Percentiles rank a stretch among this genome's conserved stretches.
Evolutionary conservation across 1,140 invertebrate genomes (phyloP).

Genomic region (Dolichoris vasculosae): DNA sequence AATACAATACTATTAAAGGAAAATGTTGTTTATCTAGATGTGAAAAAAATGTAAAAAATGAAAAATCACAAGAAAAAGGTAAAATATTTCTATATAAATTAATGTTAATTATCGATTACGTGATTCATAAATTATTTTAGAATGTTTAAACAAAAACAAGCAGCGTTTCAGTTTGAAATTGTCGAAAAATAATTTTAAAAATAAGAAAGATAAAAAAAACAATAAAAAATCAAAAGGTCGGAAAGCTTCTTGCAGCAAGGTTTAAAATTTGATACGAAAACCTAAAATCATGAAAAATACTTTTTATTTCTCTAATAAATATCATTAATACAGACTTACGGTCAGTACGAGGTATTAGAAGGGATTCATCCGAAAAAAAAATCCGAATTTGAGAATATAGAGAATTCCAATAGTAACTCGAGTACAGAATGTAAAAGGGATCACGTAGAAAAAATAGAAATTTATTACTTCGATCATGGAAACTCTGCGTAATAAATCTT

Average conservation of each 20-base stretch:
- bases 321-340: slow-evolving; percentile 54
- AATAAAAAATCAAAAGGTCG: slow-evolving; percentile 60
- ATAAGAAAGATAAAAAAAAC: slow-evolving; percentile 58
- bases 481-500: slow-evolving; percentile 73
- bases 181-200: slow-evolving; percentile 49
- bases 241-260: too few relatives aligned
- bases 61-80: not conserved
- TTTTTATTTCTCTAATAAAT: not conserved
- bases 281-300: not conserved
- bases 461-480: slow-evolving; percentile 82
- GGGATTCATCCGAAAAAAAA: slow-evolving; percentile 60
- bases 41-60: not conserved
- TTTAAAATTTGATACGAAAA: slow-evolving; percentile 10
- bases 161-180: slow-evolving; percentile 57
- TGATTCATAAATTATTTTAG: slow-evolving; percentile 22
- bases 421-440: slow-evolving; percentile 15
- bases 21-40: slow-evolving; percentile 10
- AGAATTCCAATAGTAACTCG: slow-evolving; percentile 31
- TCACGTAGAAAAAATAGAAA: slow-evolving; percentile 73
- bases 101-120: not conserved
- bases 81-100: slow-evolving; percentile 26
- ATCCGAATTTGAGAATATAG: not conserved
- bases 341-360: slow-evolving; percentile 58
- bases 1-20: not conserved
- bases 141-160: slow-evolving; percentile 41